phyloP scores from a whole-genome alignment of 2,888 invertebrate species.

The Platycheirus rosarum region DNA sequence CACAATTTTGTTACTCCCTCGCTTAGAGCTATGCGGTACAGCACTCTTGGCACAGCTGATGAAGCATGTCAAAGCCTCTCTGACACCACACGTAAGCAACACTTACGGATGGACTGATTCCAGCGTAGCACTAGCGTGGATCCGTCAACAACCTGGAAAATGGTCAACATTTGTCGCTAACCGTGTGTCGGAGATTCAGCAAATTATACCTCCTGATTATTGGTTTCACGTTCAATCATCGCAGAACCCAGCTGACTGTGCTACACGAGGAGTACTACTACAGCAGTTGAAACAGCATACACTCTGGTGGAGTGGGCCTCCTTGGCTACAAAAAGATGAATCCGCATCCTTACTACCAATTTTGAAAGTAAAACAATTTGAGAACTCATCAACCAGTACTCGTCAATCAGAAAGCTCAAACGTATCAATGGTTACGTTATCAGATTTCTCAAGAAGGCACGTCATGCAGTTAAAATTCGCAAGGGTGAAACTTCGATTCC shows the following conservation, averaged over 20 bases:
- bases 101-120: conserved; percentile 26
- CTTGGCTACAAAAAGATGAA: conserved; percentile 12
- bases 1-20: conserved; percentile 16
- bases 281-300: neutral
- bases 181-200: conserved; percentile 20
- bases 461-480: too few species aligned
- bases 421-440: too few species aligned
- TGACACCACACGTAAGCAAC: neutral
- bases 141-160: conserved; percentile 18
- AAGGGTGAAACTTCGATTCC: too few species aligned
- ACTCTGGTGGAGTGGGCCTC: conserved; percentile 26
- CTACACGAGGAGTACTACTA: conserved; percentile 14
- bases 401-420: too few species aligned
- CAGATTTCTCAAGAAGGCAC: too few species aligned
- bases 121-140: conserved; percentile 5
- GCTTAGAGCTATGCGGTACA: conserved; percentile 23
- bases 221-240: conserved; percentile 29
- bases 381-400: too few species aligned
- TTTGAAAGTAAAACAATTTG: too few species aligned
- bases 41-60: conserved; percentile 13
- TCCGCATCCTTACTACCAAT: too few species aligned
- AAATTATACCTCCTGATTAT: conserved; percentile 16
- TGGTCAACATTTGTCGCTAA: conserved; percentile 33
- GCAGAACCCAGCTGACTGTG: conserved; percentile 26
- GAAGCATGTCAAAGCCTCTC: conserved; percentile 1